These are phyloP conservation scores for Ganaspis sp. DNA, from an alignment of 1,140 invertebrate species.

Conservation along the genomic window DNA sequence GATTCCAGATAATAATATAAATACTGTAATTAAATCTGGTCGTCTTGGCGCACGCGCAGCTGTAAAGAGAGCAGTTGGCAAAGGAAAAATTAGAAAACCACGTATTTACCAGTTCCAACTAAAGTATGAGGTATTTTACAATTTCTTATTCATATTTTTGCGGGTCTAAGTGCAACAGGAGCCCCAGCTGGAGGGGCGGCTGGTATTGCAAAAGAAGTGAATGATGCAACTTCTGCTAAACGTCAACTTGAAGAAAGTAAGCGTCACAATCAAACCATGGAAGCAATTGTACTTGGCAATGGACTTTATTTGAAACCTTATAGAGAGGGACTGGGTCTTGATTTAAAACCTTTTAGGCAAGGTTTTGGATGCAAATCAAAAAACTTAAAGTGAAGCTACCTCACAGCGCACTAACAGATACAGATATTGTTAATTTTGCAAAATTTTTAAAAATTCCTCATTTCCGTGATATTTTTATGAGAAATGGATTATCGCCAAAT, in stretches of 20 bases:
- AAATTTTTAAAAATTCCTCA: constrained; percentile 56
- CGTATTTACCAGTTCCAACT: too few relatives aligned
- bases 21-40: background rate
- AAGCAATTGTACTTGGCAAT: constrained; percentile 1
- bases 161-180: constrained; percentile 61
- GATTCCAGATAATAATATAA: background rate
- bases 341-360: constrained; percentile 64
- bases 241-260: constrained; percentile 57
- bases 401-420: constrained; percentile 50
- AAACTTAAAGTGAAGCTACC: constrained; percentile 53
- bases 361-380: constrained; percentile 48
- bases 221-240: constrained; percentile 54
- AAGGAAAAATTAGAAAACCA: background rate
- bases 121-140: too few relatives aligned
- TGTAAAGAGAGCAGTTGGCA: background rate
- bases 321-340: constrained; percentile 46
- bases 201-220: constrained; percentile 29
- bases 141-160: constrained; percentile 16
- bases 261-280: constrained; percentile 64
- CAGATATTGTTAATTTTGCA: constrained; percentile 52
- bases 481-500: constrained; percentile 51
- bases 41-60: background rate
- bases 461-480: constrained; percentile 60
- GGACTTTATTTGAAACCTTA: constrained; percentile 28
- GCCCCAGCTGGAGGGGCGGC: constrained; percentile 59